phyloP scores from a whole-genome alignment of 2,797 vertebrate genomes.

The Myiotriccus ornatus region DNA sequence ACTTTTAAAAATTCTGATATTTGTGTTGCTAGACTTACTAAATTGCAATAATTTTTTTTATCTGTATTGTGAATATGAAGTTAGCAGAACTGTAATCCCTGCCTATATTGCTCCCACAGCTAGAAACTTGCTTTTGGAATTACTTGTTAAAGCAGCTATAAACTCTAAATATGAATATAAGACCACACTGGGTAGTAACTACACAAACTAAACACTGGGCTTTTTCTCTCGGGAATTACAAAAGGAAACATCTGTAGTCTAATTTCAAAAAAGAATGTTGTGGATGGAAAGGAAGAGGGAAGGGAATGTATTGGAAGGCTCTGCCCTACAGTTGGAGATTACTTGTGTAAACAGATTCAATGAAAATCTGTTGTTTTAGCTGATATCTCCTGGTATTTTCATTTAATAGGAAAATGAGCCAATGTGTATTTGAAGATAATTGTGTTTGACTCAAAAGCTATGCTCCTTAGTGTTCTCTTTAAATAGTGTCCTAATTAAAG shows the following conservation, averaged over 20 bases:
- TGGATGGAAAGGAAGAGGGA: neutral
- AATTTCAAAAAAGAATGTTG: neutral
- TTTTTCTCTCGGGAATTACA: neutral
- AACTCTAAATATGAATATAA: neutral
- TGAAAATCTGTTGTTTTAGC: neutral
- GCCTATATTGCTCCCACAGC: neutral
- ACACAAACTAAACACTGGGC: rapidly evolving
- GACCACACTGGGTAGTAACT: neutral
- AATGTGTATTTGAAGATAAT: neutral
- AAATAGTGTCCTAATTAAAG: neutral
- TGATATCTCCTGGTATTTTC: neutral
- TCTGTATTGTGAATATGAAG: neutral
- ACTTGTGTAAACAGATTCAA: neutral
- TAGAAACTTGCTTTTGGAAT: neutral
- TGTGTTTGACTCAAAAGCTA: neutral
- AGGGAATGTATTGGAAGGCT: neutral
- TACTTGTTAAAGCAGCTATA: neutral
- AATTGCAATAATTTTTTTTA: neutral
- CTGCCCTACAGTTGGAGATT: neutral
- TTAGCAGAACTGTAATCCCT: neutral
- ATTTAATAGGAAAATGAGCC: neutral
- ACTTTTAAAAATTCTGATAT: neutral
- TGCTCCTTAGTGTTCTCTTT: neutral
- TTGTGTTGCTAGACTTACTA: rapidly evolving
- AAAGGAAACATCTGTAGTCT: neutral